Evolutionary conservation across 2,888 invertebrate species (phyloP).

Genomic region (Petrolisthes cinctipes): DNA sequence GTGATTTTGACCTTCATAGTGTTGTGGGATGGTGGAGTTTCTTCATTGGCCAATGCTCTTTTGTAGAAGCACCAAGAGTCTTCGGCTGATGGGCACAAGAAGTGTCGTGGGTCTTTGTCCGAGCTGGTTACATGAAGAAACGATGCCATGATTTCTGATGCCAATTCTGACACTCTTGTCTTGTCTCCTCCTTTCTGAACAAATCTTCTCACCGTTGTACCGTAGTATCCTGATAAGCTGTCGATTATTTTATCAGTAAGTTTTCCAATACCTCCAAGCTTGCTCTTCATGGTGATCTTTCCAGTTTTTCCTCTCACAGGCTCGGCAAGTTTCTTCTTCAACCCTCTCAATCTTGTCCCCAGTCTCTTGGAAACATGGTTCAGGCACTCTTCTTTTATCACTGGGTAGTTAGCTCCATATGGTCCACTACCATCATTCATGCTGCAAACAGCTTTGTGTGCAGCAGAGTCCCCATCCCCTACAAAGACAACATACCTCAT

Average conservation of each 20-base stretch:
- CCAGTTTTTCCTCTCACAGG: neutral
- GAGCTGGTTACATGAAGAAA: neutral
- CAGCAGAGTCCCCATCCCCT: neutral
- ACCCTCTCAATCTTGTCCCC: neutral
- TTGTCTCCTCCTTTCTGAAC: neutral
- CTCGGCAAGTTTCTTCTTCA: neutral
- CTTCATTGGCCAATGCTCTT: neutral
- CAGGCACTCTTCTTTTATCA: neutral
- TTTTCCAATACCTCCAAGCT: neutral
- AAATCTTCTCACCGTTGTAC: neutral
- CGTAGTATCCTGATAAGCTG: neutral
- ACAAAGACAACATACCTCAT: neutral
- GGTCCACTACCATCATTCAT: neutral
- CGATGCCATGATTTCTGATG: neutral
- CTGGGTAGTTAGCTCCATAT: neutral
- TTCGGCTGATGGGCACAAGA: neutral
- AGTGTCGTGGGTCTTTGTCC: neutral
- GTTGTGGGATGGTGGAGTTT: neutral
- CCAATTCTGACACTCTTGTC: neutral
- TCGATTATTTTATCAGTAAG: neutral
- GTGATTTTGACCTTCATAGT: neutral
- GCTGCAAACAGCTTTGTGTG: neutral
- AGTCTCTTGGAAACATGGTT: neutral
- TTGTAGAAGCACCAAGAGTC: slow-evolving; percentile 27
- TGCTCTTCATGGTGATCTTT: neutral